Percentiles rank a stretch among this genome's conserved stretches.
These are phyloP conservation scores for Eumerus sabulonum DNA, from an alignment of 2,888 invertebrate genomes.

Conservation along the genomic window DNA sequence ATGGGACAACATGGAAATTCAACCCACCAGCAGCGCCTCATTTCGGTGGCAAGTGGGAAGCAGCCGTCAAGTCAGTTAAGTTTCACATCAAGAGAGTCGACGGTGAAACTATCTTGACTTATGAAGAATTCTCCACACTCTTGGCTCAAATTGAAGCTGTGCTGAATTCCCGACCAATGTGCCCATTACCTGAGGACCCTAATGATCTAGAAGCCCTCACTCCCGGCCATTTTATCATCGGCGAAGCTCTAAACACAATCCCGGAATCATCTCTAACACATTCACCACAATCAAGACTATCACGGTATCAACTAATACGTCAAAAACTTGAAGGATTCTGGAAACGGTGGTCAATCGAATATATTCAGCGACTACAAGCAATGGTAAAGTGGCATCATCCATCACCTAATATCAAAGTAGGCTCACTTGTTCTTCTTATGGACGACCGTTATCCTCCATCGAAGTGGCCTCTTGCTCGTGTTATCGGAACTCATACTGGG, in stretches of 20 bases:
- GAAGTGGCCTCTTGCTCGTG: no score
- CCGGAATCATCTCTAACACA: slow-evolving; percentile 4
- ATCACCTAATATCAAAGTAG: no score
- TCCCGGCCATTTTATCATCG: no score
- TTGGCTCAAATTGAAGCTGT: slow-evolving; percentile 67
- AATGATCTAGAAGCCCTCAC: slow-evolving; percentile 70
- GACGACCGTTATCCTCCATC: slow-evolving; percentile 17
- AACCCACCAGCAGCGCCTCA: slow-evolving; percentile 53
- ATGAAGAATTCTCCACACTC: slow-evolving; percentile 37
- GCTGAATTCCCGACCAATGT: no score
- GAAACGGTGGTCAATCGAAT: slow-evolving; percentile 12
- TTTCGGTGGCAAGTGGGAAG: slow-evolving; percentile 36
- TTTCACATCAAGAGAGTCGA: slow-evolving; percentile 35
- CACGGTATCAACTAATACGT: slow-evolving; percentile 1
- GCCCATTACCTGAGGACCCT: slow-evolving; percentile 26
- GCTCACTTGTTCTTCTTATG: neutral
- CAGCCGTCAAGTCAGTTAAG: slow-evolving; percentile 29
- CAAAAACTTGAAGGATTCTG: slow-evolving; percentile 11
- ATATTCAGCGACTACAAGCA: neutral
- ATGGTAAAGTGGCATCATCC: slow-evolving; percentile 10
- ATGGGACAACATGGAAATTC: slow-evolving; percentile 71
- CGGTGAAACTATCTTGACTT: slow-evolving; percentile 25
- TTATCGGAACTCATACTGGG: slow-evolving; percentile 10
- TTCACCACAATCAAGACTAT: neutral
- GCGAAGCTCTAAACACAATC: neutral